Evolutionary conservation across 2,113 vertebrate genomes (phyloP), one percentile per base, ranked within the genome.

Genomic region (Microtus richardsoni): DNA sequence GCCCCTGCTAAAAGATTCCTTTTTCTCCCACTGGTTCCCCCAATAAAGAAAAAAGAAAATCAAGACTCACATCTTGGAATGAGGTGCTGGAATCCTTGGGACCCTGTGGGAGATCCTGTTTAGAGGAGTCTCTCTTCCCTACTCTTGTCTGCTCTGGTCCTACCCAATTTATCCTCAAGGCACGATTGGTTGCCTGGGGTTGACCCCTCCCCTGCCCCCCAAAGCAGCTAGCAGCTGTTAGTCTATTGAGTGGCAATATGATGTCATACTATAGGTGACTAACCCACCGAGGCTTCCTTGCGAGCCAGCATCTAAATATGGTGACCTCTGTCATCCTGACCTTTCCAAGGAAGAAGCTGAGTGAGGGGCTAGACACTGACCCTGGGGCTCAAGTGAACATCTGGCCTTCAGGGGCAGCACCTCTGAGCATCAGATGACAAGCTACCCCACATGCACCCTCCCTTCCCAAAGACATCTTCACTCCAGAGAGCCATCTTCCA

Each of bases 271-370:
- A 98, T 98, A 98, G 98, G 98, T 99, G 99, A 99, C 98, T 99
- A 98, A 99, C 97, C 89, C 78, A 96, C 91, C 89, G 44, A 97
- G 78, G 97, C 97, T 98, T 98, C 97, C 75, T 96, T 98, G 49
- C 98, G 98, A 98, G 98, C 98, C 98, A 99, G 98, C 96, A 96
- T 98, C 98, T 98, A 99, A 98, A 98, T 98, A 98, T 98, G 98
- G 98, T 90, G 97, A 95, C 91, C 93, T 97, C 97, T 98, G 98
- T 99, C 98, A 99, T 98, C 98, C 94, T 97, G 98, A 98, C 98
- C 98, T 99, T 98, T 93, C 30, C 78, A 78, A 0, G 4, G 80
- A 26, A 94, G 95, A 77, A 93, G 85, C 89, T 96, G 97, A 98
- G 97, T 97, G 97, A 98, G 98, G 98, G 98, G 98, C 98, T 98